Percentiles rank a stretch among this genome's conserved stretches.
phyloP scores from a whole-genome alignment of 92 coral and sea anemone species.

The Heteractis magnifica region DNA sequence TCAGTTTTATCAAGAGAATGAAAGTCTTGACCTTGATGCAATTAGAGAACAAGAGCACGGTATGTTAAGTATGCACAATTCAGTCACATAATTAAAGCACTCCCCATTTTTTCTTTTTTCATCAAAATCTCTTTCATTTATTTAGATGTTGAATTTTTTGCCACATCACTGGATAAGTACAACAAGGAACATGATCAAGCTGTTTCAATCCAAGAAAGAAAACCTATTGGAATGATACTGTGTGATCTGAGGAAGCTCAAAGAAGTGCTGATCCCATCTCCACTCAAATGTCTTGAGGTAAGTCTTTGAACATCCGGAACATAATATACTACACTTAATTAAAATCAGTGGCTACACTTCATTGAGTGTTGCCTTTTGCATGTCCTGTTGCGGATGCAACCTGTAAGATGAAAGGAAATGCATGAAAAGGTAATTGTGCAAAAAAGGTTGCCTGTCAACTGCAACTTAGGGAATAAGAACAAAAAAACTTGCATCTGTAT shows the following conservation, averaged over 20 bases:
- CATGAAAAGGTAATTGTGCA: too few species aligned
- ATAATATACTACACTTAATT: too few species aligned
- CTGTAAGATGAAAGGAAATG: too few species aligned
- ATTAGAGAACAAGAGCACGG: slow-evolving; percentile 87
- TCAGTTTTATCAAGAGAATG: slow-evolving; percentile 94
- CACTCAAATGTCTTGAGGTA: slow-evolving; percentile 92
- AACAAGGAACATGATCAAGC: slow-evolving; percentile 89
- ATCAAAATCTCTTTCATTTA: background rate
- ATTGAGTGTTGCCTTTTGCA: too few species aligned
- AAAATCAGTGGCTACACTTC: too few species aligned
- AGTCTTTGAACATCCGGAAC: background rate
- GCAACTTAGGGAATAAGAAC: too few species aligned
- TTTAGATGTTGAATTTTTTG: slow-evolving; percentile 84
- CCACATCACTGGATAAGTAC: slow-evolving; percentile 88
- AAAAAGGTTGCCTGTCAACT: too few species aligned
- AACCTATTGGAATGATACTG: slow-evolving; percentile 95
- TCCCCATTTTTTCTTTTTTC: background rate
- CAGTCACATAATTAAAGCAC: background rate
- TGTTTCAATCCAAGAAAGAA: slow-evolving; percentile 74
- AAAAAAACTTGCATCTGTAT: too few species aligned
- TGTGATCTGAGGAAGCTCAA: slow-evolving; percentile 87
- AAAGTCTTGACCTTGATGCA: slow-evolving; percentile 85
- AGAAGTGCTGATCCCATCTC: slow-evolving; percentile 92
- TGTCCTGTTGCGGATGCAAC: too few species aligned
- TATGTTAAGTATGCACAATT: slow-evolving; percentile 1